Evolutionary conservation across 2,797 vertebrate genomes (phyloP).

Genomic region (Falco berigora): DNA sequence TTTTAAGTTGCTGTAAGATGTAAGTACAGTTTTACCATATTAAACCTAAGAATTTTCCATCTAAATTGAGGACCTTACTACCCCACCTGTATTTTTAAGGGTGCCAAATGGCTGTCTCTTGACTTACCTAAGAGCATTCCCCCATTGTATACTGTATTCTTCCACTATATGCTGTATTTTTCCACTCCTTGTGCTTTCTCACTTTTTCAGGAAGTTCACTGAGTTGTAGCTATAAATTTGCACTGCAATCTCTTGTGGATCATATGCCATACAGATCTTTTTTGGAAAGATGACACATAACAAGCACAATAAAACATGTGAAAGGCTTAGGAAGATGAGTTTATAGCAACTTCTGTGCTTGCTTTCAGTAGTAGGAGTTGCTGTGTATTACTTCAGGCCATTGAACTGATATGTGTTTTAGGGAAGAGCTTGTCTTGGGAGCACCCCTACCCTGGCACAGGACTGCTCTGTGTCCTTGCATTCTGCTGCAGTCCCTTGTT

Average conservation of each 20-base stretch:
- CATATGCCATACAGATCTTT: conserved; percentile 28
- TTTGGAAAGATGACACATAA: conserved; percentile 55
- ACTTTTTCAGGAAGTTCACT: conserved; percentile 3
- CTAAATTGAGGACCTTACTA: too few species aligned
- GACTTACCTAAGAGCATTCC: fast-evolving
- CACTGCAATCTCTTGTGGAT: conserved; percentile 28
- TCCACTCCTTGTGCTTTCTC: conserved; percentile 21
- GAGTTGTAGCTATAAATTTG: conserved; percentile 50
- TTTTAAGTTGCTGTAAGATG: neutral
- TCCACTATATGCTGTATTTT: conserved; percentile 14
- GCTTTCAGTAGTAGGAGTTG: conserved; percentile 20
- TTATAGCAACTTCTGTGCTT: conserved; percentile 33
- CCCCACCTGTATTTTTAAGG: neutral
- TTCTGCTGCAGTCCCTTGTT: neutral
- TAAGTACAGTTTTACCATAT: neutral
- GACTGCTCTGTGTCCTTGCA: neutral
- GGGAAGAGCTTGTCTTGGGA: neutral
- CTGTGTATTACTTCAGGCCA: neutral
- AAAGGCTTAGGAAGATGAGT: conserved; percentile 45
- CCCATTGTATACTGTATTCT: neutral
- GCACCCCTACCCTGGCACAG: neutral
- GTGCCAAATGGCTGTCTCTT: neutral
- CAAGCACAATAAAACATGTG: conserved; percentile 49
- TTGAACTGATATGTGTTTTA: neutral
- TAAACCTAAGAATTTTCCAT: neutral